Conservation (phyloP, 1,140 invertebrate genomes). For the Homalodisca vitripennis region DNA sequence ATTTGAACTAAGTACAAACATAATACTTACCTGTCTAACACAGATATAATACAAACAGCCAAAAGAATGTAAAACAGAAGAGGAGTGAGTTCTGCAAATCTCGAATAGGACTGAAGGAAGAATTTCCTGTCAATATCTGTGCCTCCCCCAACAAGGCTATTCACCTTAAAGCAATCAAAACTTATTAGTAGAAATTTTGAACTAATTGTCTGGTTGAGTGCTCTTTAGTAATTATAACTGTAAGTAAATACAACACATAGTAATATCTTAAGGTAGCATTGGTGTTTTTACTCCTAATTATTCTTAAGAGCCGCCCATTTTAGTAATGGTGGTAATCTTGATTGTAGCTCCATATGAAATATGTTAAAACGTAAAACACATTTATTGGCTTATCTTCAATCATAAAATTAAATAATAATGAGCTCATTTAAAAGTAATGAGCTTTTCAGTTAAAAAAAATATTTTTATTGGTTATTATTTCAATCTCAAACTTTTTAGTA, state of each 20-base stretch:
- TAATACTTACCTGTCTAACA: slow-evolving; percentile 27
- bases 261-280: background rate
- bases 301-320: background rate
- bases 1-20: no score
- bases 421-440: no score
- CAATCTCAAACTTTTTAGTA: no score
- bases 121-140: background rate
- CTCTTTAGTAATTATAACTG: background rate
- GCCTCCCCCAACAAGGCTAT: background rate
- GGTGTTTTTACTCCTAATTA: background rate
- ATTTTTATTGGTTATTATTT: no score
- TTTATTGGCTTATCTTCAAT: no score
- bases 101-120: slow-evolving; percentile 19
- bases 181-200: background rate
- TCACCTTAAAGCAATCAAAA: background rate
- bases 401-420: no score
- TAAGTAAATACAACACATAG: background rate
- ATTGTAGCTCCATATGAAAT: no score
- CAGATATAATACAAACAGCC: slow-evolving; percentile 15
- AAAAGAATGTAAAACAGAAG: slow-evolving; percentile 9
- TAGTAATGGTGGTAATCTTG: background rate
- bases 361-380: no score
- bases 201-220: background rate
- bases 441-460: no score
- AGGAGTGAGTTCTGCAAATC: slow-evolving; percentile 4